Evolutionary conservation across 37 sponge, comb jelly and placozoan genomes (phyloP).

Genomic region (Crambe crambe): DNA sequence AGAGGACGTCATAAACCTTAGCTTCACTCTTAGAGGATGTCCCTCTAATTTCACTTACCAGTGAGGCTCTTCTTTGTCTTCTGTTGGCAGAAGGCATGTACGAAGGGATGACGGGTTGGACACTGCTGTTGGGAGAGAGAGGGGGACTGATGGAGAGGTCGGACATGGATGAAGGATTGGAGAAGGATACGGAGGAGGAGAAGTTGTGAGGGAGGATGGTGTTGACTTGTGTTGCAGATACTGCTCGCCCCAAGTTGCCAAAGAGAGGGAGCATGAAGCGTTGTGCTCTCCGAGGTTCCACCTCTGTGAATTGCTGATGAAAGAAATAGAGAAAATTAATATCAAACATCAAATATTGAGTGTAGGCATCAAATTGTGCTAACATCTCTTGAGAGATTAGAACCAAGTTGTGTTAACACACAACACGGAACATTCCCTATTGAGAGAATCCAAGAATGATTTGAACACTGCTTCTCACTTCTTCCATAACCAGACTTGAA

Average conservation of each 20-base stretch:
- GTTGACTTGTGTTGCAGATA: slow-evolving; percentile 49
- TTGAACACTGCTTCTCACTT: too few relatives aligned
- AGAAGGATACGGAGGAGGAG: slow-evolving; percentile 5
- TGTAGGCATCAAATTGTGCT: neutral
- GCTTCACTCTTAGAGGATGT: too few relatives aligned
- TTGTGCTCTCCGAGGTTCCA: slow-evolving; percentile 22
- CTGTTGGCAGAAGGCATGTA: slow-evolving; percentile 78
- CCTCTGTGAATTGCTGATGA: slow-evolving; percentile 37
- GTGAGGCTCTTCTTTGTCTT: slow-evolving; percentile 74
- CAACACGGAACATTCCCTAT: neutral
- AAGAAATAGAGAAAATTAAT: neutral
- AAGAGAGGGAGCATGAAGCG: slow-evolving; percentile 64
- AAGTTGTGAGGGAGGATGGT: neutral
- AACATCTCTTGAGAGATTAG: neutral
- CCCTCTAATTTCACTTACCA: slow-evolving; percentile 75
- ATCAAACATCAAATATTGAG: neutral
- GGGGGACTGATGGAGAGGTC: slow-evolving; percentile 32
- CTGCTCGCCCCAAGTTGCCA: slow-evolving; percentile 51
- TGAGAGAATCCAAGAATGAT: too few relatives aligned
- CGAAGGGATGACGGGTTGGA: neutral
- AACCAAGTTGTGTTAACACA: neutral
- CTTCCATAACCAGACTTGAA: too few relatives aligned
- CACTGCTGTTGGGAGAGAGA: slow-evolving; percentile 14
- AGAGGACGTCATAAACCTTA: too few relatives aligned
- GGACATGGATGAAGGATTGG: slow-evolving; percentile 17